Evolutionary conservation across 2,888 invertebrate genomes (phyloP).

Genomic region (Abrostola triplasia): DNA sequence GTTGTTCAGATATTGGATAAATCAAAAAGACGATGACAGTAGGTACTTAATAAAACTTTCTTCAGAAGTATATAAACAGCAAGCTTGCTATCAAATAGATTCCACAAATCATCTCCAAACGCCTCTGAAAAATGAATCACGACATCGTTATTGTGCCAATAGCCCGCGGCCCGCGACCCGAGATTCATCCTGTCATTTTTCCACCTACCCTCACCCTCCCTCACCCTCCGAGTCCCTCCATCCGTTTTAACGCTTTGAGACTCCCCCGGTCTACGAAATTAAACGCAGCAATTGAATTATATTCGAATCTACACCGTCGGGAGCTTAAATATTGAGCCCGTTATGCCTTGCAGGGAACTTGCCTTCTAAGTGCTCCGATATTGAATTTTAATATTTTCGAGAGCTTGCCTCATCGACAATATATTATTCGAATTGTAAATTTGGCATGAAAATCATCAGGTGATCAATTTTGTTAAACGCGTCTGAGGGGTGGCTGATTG

Average conservation of each 20-base stretch:
- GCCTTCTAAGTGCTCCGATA: constrained; percentile 59
- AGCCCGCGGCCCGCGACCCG: constrained; percentile 65
- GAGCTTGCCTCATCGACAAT: constrained; percentile 36
- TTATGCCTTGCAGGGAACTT: constrained; percentile 62
- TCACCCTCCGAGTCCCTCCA: constrained; percentile 70
- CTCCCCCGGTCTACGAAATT: constrained; percentile 74
- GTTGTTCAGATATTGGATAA: not conserved
- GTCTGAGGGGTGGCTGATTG: no score
- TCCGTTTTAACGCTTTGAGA: constrained; percentile 79
- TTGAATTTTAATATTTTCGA: constrained; percentile 57
- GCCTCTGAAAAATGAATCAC: constrained; percentile 72
- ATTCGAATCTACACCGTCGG: constrained; percentile 72
- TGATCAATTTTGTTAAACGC: not conserved
- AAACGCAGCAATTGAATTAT: constrained; percentile 78
- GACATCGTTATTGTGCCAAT: constrained; percentile 69
- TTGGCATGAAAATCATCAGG: constrained; percentile 5
- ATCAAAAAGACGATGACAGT: constrained; percentile 10
- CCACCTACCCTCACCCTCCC: constrained; percentile 73
- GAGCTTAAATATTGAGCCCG: constrained; percentile 63
- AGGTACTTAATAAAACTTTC: constrained; percentile 35
- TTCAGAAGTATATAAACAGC: constrained; percentile 26
- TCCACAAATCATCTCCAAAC: constrained; percentile 56
- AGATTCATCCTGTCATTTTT: constrained; percentile 73
- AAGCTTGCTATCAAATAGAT: constrained; percentile 39
- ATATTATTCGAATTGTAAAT: constrained; percentile 23